Conservation (phyloP, 2,113 vertebrate genomes). For the Nothobranchius furzeri region DNA sequence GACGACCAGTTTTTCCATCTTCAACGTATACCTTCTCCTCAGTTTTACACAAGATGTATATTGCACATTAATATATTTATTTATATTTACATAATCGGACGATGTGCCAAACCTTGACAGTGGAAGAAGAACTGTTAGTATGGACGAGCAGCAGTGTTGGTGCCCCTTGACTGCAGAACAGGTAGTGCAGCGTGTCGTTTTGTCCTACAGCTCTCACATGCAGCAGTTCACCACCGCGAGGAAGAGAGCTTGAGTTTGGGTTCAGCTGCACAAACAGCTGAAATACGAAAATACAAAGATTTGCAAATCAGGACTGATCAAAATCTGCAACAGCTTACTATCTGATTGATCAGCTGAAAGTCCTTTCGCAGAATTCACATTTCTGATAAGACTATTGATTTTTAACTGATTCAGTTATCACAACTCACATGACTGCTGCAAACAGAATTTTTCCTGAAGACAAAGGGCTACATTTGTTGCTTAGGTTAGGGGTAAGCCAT, state of each 20-base stretch:
- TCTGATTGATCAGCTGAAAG: background rate
- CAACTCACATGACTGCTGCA: too few relatives aligned
- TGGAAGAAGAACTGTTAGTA: slow-evolving; percentile 74
- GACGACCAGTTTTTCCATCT: too few relatives aligned
- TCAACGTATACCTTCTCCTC: too few relatives aligned
- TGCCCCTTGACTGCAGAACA: slow-evolving; percentile 85
- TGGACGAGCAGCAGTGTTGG: slow-evolving; percentile 85
- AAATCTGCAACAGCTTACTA: background rate
- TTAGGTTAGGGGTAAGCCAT: background rate
- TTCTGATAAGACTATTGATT: too few relatives aligned
- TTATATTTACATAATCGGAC: too few relatives aligned
- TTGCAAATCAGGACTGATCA: background rate
- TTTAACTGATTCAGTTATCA: background rate
- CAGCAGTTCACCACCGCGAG: slow-evolving; percentile 76
- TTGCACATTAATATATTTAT: too few relatives aligned
- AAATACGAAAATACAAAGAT: background rate
- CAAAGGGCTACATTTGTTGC: too few relatives aligned
- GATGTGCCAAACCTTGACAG: slow-evolving; percentile 49
- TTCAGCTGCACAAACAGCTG: slow-evolving; percentile 84
- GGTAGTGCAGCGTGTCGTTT: slow-evolving; percentile 86
- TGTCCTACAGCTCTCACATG: slow-evolving; percentile 82
- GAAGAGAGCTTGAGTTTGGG: slow-evolving; percentile 51
- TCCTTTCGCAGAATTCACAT: background rate
- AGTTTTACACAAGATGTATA: too few relatives aligned
- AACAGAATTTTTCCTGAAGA: too few relatives aligned